phyloP scores from a whole-genome alignment of 2,888 invertebrate genomes.

The Ichneumoninae sp. region DNA sequence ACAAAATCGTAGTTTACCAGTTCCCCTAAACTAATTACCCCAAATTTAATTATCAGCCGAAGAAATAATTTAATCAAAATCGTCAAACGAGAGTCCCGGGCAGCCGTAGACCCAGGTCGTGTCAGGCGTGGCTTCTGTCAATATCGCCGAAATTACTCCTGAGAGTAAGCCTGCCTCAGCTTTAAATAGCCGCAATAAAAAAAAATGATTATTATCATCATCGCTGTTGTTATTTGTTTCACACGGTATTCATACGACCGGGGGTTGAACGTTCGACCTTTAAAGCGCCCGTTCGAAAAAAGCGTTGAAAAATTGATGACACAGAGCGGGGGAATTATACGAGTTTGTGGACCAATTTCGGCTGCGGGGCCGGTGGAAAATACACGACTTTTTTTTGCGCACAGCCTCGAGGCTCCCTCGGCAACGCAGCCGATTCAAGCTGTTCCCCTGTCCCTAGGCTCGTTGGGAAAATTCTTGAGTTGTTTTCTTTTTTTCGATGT shows the following conservation, averaged over 20 bases:
- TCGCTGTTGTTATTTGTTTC: background rate
- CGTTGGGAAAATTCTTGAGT: constrained; percentile 43
- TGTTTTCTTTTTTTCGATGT: constrained; percentile 55
- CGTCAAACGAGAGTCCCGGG: too few relatives aligned
- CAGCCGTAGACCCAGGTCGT: too few relatives aligned
- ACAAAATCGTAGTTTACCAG: too few relatives aligned
- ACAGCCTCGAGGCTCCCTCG: constrained; percentile 16
- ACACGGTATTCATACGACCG: background rate
- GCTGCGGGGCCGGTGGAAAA: background rate
- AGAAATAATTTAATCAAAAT: too few relatives aligned
- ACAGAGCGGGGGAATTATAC: background rate
- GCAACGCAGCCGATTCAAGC: constrained; percentile 7
- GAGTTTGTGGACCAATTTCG: constrained; percentile 16
- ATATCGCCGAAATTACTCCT: too few relatives aligned
- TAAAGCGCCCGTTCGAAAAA: constrained; percentile 12
- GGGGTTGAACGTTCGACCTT: background rate
- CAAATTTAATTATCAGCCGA: too few relatives aligned
- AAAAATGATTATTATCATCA: too few relatives aligned
- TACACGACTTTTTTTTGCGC: constrained; percentile 3
- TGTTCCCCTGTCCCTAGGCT: constrained; percentile 30
- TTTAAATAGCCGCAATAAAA: background rate
- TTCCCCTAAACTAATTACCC: too few relatives aligned
- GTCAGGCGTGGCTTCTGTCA: too few relatives aligned
- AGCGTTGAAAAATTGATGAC: constrained; percentile 12
- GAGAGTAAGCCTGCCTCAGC: too few relatives aligned